A percentile compares a stretch with the other conserved stretches of the same genome.
Conservation (phyloP, 2,888 invertebrate species). For the Salticus scenicus region DNA sequence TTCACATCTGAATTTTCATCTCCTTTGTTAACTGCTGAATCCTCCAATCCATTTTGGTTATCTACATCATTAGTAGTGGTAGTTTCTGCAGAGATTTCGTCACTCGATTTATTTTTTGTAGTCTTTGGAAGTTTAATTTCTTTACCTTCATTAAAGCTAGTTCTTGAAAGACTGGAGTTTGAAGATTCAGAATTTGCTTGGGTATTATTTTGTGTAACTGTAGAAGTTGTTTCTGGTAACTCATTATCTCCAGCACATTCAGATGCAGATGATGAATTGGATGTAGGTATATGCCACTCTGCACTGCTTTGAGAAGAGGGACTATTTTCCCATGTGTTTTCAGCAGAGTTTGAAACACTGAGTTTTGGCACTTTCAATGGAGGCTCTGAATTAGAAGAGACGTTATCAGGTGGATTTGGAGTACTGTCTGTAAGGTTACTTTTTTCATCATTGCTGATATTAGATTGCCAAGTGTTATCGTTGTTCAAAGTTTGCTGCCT, state of each 20-base stretch:
- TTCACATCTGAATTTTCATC: not conserved
- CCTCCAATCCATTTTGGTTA: not conserved
- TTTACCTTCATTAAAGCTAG: slow-evolving; percentile 36
- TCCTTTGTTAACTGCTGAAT: not conserved
- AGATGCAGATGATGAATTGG: slow-evolving; percentile 50
- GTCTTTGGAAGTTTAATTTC: slow-evolving; percentile 6
- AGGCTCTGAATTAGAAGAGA: slow-evolving; percentile 34
- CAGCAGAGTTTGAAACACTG: slow-evolving; percentile 10
- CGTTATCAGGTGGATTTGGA: not conserved
- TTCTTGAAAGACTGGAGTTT: slow-evolving; percentile 29
- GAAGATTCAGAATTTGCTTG: slow-evolving; percentile 44
- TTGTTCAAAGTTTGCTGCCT: not conserved
- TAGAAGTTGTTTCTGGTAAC: not conserved
- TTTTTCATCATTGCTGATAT: slow-evolving; percentile 15
- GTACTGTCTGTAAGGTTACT: not conserved
- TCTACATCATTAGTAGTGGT: not conserved
- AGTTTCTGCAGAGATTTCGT: not conserved
- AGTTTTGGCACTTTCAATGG: slow-evolving; percentile 42
- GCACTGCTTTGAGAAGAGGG: slow-evolving; percentile 48
- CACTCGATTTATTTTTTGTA: not conserved
- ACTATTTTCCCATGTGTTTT: slow-evolving; percentile 40
- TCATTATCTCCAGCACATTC: slow-evolving; percentile 40
- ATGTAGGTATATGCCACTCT: slow-evolving; percentile 59
- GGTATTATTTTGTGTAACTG: slow-evolving; percentile 9
- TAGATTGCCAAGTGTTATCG: slow-evolving; percentile 23